phyloP scores from a whole-genome alignment of 2,797 vertebrate species.

The Pelodytes ibericus region DNA sequence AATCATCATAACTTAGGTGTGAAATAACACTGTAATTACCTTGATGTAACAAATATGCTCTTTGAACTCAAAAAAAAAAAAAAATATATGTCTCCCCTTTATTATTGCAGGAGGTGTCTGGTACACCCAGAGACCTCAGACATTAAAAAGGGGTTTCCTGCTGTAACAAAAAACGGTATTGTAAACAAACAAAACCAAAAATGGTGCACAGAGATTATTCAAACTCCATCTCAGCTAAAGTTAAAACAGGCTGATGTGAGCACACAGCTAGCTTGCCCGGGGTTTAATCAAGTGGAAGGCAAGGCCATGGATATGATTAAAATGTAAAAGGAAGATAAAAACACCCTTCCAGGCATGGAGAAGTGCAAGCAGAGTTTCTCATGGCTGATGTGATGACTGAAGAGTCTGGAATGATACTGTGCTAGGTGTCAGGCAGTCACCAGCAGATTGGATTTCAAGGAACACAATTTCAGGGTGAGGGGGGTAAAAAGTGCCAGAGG shows the following conservation, averaged over 20 bases:
- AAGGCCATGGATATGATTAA: conserved; percentile 73
- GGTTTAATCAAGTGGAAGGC: conserved; percentile 68
- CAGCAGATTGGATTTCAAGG: conserved; percentile 71
- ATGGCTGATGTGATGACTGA: conserved; percentile 72
- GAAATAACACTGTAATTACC: conserved; percentile 88
- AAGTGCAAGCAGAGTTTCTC: conserved; percentile 83
- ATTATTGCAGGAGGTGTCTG: background rate
- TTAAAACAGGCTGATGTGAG: conserved; percentile 67
- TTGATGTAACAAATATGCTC: conserved; percentile 70
- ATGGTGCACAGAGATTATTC: conserved; percentile 67
- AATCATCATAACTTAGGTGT: conserved; percentile 74
- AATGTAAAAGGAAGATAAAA: conserved; percentile 69
- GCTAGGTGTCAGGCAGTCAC: conserved; percentile 74
- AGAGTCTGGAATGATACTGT: conserved; percentile 73
- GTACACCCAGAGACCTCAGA: conserved; percentile 1
- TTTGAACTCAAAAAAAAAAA: conserved; percentile 69
- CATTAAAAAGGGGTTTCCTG: conserved; percentile 65
- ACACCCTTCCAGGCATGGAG: conserved; percentile 71
- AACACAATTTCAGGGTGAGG: conserved; percentile 73
- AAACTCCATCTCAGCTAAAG: conserved; percentile 64
- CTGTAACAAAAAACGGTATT: conserved; percentile 64
- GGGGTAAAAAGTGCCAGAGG: conserved; percentile 89
- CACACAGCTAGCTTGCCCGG: conserved; percentile 72
- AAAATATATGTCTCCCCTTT: background rate
- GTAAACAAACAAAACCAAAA: conserved; percentile 76